A percentile compares a stretch with the other conserved stretches of the same genome.
Evolutionary conservation across 1,140 invertebrate species (phyloP).

Genomic region (Papilio helenus): DNA sequence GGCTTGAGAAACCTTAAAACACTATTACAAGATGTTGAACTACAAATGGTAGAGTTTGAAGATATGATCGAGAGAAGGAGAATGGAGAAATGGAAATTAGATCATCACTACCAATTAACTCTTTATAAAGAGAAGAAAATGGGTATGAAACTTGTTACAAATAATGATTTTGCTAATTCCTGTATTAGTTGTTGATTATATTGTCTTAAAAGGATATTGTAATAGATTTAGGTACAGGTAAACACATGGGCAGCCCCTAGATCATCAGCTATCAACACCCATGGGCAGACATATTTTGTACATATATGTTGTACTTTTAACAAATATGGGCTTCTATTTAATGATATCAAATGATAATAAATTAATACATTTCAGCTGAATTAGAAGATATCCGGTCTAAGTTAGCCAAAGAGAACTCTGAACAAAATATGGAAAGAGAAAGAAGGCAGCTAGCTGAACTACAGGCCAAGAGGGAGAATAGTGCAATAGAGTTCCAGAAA

Average conservation of each 20-base stretch:
- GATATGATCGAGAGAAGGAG: conserved; percentile 73
- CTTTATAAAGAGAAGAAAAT: conserved; percentile 78
- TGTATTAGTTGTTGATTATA: too few relatives aligned
- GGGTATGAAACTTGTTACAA: conserved; percentile 47
- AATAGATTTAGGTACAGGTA: too few relatives aligned
- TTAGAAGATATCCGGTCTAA: neutral
- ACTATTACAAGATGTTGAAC: conserved; percentile 66
- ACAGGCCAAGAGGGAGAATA: conserved; percentile 63
- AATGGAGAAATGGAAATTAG: conserved; percentile 77
- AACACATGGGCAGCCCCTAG: too few relatives aligned
- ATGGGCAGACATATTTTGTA: too few relatives aligned
- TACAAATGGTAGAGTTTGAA: conserved; percentile 74
- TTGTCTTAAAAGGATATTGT: too few relatives aligned
- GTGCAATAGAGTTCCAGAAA: conserved; percentile 65
- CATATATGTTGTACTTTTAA: too few relatives aligned
- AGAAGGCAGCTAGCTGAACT: conserved; percentile 66
- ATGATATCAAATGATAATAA: neutral
- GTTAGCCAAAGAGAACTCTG: conserved; percentile 47
- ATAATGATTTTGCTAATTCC: too few relatives aligned
- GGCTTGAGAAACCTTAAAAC: conserved; percentile 67
- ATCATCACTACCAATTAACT: conserved; percentile 75
- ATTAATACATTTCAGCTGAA: neutral
- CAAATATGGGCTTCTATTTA: too few relatives aligned
- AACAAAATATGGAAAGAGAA: conserved; percentile 60
- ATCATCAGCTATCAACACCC: too few relatives aligned